These are phyloP conservation scores for Xylocopa sonorina DNA, from an alignment of 1,140 invertebrate species.

Conservation along the genomic window DNA sequence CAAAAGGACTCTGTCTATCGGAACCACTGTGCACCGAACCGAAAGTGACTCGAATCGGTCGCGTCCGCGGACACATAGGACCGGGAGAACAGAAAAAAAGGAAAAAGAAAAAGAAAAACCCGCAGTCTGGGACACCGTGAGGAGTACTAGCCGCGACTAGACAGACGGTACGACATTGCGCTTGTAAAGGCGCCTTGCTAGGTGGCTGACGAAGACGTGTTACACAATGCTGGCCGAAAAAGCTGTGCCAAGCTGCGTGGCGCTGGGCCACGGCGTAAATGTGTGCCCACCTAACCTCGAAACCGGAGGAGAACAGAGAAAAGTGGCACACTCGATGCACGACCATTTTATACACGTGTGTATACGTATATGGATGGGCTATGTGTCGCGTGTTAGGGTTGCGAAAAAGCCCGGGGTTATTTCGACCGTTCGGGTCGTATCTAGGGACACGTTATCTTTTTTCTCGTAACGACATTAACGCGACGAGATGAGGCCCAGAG, in stretches of 20 bases:
- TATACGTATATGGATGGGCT: not conserved
- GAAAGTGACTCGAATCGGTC: not conserved
- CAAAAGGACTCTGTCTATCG: not conserved
- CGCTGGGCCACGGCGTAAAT: constrained; percentile 66
- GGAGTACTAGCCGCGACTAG: constrained; percentile 61
- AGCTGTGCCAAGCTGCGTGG: constrained; percentile 75
- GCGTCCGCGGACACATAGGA: constrained; percentile 5
- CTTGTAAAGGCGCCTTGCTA: constrained; percentile 29
- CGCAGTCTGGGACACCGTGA: constrained; percentile 40
- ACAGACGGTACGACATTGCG: constrained; percentile 45
- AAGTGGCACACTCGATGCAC: constrained; percentile 9
- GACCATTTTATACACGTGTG: not conserved
- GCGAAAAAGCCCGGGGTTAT: constrained; percentile 64
- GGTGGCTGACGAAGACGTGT: constrained; percentile 41
- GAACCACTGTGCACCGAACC: constrained; percentile 27
- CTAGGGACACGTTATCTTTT: not conserved
- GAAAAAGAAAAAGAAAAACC: constrained; percentile 28
- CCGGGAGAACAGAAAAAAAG: too few species aligned
- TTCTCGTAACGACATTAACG: not conserved
- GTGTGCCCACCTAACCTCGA: constrained; percentile 58
- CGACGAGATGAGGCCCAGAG: not conserved
- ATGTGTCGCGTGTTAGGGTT: constrained; percentile 44
- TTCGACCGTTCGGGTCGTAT: constrained; percentile 45
- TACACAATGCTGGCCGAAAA: constrained; percentile 75
- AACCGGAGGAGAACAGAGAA: constrained; percentile 27